A percentile compares a stretch with the other conserved stretches of the same genome.
Evolutionary conservation across 2,888 invertebrate species (phyloP).

Genomic region (Drosophila borealis): DNA sequence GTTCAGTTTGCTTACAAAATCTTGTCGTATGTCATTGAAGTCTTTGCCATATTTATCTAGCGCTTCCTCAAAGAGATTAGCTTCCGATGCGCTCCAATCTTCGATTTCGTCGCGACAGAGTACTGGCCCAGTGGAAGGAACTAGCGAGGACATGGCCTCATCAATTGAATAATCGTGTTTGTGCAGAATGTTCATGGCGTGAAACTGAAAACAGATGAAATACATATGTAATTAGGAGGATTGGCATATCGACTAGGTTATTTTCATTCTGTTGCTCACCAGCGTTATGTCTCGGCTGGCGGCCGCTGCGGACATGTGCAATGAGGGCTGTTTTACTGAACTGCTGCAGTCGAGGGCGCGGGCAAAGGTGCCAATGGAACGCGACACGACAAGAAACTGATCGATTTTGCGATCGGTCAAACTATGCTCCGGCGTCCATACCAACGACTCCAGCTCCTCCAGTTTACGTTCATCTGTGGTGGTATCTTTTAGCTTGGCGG

Average conservation of each 20-base stretch:
- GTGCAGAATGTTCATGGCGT: conserved; percentile 99
- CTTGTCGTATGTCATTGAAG: conserved; percentile 98
- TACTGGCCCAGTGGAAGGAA: conserved; percentile 97
- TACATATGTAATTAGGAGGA: not conserved
- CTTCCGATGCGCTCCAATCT: conserved; percentile 99
- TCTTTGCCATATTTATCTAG: conserved; percentile 99
- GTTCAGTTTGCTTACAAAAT: conserved; percentile 92
- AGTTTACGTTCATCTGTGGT: conserved; percentile 87
- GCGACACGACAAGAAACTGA: conserved; percentile 97
- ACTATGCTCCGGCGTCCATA: conserved; percentile 97
- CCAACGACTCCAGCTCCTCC: conserved; percentile 94
- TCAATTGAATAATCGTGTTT: conserved; percentile 96
- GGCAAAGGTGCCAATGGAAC: conserved; percentile 99
- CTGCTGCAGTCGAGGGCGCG: conserved; percentile 99
- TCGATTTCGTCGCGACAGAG: conserved; percentile 99
- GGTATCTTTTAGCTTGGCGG: conserved; percentile 92
- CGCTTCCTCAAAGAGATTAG: conserved; percentile 99
- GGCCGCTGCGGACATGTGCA: conserved; percentile 99
- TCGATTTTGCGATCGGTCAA: conserved; percentile 98
- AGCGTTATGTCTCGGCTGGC: conserved; percentile 99
- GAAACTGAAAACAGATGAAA: conserved; percentile 89
- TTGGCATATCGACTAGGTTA: not conserved
- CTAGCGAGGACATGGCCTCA: conserved; percentile 95
- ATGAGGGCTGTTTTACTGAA: conserved; percentile 98
- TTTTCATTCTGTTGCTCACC: conserved; percentile 84